Evolutionary conservation across 2,888 invertebrate genomes (phyloP), one percentile per base, ranked within the genome.

Genomic region (Lasioglossum oenotherae): DNA sequence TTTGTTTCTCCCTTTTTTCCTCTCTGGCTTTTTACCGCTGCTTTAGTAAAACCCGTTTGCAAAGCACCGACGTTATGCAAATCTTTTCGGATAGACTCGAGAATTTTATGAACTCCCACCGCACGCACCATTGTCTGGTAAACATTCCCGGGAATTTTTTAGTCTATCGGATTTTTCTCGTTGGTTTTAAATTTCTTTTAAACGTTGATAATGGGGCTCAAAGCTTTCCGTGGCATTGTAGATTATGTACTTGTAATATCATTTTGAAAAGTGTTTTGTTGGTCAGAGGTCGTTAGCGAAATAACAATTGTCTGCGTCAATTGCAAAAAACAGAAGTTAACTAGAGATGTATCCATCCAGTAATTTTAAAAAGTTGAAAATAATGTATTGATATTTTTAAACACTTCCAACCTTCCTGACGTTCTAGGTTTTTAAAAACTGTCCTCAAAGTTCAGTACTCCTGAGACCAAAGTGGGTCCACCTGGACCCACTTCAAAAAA

Each of bases 401-500:
- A 46, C 14, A 46, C 16, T 46, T 46, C 14, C 4, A 4, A 46
- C 16, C 14, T 46, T 14, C 12, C 41, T 41, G 41, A 41, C 41
- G 14, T 44, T 44, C 14, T 14, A 44, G 2, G 35, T 2, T 35
- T 35, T 35, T 35, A 35, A 35, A n/a, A 44, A 44, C n/a, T 44
- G 44, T 27, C 27, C 72, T 27, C 41, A 6, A 14, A n/a, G 44
- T 16, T 44, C 6, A n/a, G 3, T n/a, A 57, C 57, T 3, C 12
- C 57, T 12, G n/a, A 10, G 4, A n/a, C 0, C 23, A n/a, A n/a
- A 3, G n/a, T 64, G n/a, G 35, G 74, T 74, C 69, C 60, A 74
- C 60, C 82, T 78, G 78, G 82, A 84, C 74, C 4, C 19, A 71
- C 38, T 84, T 82, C 78, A 82, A 84, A 41, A 38, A 41, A 74